Evolutionary conservation across 1,140 invertebrate genomes (phyloP).

Genomic region (Teleopsis dalmanni): DNA sequence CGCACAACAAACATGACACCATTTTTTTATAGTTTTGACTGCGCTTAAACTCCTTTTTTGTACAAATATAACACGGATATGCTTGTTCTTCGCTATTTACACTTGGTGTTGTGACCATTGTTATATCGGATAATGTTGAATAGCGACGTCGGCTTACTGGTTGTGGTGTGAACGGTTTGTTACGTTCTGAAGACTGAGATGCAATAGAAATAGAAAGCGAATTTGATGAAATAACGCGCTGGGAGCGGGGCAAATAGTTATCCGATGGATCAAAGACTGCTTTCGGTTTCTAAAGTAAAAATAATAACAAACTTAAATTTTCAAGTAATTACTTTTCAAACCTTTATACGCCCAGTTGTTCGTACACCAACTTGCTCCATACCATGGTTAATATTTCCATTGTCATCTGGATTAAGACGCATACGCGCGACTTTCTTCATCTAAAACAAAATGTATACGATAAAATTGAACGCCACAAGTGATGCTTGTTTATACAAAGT

Average conservation of each 20-base stretch:
- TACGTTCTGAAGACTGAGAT: too few species aligned
- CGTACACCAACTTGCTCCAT: conserved; percentile 18
- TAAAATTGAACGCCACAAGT: too few species aligned
- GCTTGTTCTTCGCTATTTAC: background rate
- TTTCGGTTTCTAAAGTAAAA: conserved; percentile 48
- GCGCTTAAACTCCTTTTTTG: conserved; percentile 11
- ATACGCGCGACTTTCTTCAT: conserved; percentile 14
- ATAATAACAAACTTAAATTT: too few species aligned
- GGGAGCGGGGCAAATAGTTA: conserved; percentile 54
- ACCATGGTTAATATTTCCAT: background rate
- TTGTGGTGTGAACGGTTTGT: too few species aligned
- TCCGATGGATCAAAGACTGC: conserved; percentile 68
- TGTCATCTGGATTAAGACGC: conserved; percentile 6
- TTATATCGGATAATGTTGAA: too few species aligned
- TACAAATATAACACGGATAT: conserved; percentile 11
- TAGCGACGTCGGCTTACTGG: too few species aligned
- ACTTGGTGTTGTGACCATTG: background rate
- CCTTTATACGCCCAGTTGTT: conserved; percentile 39
- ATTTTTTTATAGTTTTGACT: too few species aligned
- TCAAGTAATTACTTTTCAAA: too few species aligned
- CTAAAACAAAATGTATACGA: background rate
- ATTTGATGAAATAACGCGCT: conserved; percentile 11
- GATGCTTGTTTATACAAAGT: too few species aligned
- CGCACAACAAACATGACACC: conserved; percentile 13
- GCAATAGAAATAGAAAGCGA: too few species aligned